phyloP scores from a whole-genome alignment of 2,113 vertebrate genomes.

The Tricholaema leucomelas region DNA sequence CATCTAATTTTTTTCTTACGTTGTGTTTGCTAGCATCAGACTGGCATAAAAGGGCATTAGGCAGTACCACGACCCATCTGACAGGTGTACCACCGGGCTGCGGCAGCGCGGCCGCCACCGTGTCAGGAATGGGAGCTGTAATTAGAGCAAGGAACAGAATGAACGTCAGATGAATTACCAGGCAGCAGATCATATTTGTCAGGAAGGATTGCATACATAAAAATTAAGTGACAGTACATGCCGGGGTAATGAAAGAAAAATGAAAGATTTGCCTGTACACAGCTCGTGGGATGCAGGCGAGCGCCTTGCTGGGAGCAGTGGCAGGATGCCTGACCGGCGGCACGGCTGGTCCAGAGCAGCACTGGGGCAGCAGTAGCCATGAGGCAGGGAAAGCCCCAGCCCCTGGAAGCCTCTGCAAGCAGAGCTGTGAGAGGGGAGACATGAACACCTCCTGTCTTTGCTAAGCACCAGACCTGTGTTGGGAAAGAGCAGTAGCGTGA shows the following conservation, averaged over 20 bases:
- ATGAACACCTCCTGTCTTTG: neutral
- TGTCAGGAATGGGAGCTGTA: slow-evolving; percentile 74
- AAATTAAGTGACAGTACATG: slow-evolving; percentile 87
- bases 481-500: neutral
- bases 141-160: slow-evolving; percentile 82
- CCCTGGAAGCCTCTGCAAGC: rapidly evolving
- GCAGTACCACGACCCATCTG: slow-evolving; percentile 72
- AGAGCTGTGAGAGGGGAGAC: neutral
- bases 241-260: slow-evolving; percentile 83
- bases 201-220: slow-evolving; percentile 84
- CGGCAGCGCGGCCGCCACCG: slow-evolving; percentile 57
- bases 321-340: neutral
- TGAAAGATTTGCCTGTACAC: slow-evolving; percentile 80
- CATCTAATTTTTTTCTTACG: neutral
- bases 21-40: slow-evolving; percentile 68
- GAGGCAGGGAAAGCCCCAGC: neutral
- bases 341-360: rapidly evolving
- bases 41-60: slow-evolving; percentile 80
- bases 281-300: slow-evolving; percentile 60
- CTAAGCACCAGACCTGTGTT: rapidly evolving
- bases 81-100: slow-evolving; percentile 75
- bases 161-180: slow-evolving; percentile 82
- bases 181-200: slow-evolving; percentile 85
- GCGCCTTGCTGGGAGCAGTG: slow-evolving; percentile 32
- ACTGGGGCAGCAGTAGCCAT: rapidly evolving